Evolutionary conservation across 92 coral and sea anemone species (phyloP), one percentile per base, ranked within the genome.

Genomic region (Hydrozoanthus gracilis): DNA sequence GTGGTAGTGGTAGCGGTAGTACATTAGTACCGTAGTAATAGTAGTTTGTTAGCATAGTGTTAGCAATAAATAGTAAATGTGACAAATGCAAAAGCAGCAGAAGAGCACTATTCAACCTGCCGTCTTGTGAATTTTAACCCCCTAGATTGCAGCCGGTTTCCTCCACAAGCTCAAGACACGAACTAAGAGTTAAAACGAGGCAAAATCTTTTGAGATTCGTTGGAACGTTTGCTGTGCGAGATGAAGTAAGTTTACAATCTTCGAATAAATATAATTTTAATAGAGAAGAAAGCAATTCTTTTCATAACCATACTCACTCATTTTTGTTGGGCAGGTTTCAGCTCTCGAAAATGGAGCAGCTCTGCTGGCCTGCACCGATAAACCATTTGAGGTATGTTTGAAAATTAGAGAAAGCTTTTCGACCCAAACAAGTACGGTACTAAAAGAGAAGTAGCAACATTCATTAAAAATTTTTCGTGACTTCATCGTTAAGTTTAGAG

Each of bases 331-430:
- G 49, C 74, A 80, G 85, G 61, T 44, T 80, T 80, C 85, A 7
- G 74, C 85, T 44, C 73, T 80, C 18, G 74, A 80, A 80, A 80
- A 48, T 18, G 6, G 74, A n/a, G 46, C 74, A 8, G 85, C 62
- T 80, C 51, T 80, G 46, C 54, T 49, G 18, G 85, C 74, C 8
- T 83, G 91, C n/a, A 94, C 97, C 6, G 60, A 83, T 11, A 88
- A 71, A 4, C 87, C 91, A 11, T 69, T 77, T 4, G 97, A 94
- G 93, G 97, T 94, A 71, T 50, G 83, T 15, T 27, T 27, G 39
- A 27, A 2, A 27, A 27, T 27, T 27, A 27, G 39, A 27, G 39
- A 27, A 27, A 27, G 39, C 39, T 27, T 27, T 27, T 27, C 2
- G 39, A 27, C 39, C 39, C 39, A 27, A 27, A 27, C 39, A 27